Evolutionary conservation across 2,888 invertebrate genomes (phyloP), one percentile per base, ranked within the genome.

Genomic region (Campaea margaritaria): DNA sequence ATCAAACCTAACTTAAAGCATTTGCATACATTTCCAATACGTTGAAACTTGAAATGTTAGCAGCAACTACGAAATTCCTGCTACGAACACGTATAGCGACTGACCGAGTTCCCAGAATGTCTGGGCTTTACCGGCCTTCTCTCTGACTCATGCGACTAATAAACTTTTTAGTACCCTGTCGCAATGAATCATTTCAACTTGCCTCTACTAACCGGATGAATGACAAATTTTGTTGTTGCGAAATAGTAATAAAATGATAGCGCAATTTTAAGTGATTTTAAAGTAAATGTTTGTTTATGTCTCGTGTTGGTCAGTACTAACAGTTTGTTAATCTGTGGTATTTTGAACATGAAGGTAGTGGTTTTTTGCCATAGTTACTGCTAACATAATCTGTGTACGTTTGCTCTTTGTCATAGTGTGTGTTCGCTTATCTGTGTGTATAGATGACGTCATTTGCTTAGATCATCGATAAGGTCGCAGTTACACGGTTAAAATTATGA

Each of bases 91-190:
- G 49, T 53, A 49, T 49, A 58, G 38, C 65, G 58, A 62, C 39
- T 64, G 66, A 64, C 63, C 66, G 61, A 58, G 54, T 69, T 69
- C 69, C 47, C 56, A 61, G 69, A 67, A 69, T 51, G 69, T 65
- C 69, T 69, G 67, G 59, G 38, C 48, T 54, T 54, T 60, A 57
- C 62, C 61, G 44, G 27, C 54, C 55, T 46, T 59, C 31, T 41
- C 53, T 49, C 34, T 69, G 69, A 69, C 49, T 65, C 69, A 68
- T 43, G n/a, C 48, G 0, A 21, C 13, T 12, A 45, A 13, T 36
- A 21, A 45, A 49, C 53, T 41, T 10, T 42, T 28, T 27, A 54
- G 36, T n/a, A 59, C 59, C 12, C n/a, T 59, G 36, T 42, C 54
- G 10, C 12, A 45, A 44, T 49, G 36, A 34, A 27, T 0, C 7